Evolutionary conservation across 2,797 vertebrate genomes (phyloP).

Genomic region (Acanthiza pusilla): DNA sequence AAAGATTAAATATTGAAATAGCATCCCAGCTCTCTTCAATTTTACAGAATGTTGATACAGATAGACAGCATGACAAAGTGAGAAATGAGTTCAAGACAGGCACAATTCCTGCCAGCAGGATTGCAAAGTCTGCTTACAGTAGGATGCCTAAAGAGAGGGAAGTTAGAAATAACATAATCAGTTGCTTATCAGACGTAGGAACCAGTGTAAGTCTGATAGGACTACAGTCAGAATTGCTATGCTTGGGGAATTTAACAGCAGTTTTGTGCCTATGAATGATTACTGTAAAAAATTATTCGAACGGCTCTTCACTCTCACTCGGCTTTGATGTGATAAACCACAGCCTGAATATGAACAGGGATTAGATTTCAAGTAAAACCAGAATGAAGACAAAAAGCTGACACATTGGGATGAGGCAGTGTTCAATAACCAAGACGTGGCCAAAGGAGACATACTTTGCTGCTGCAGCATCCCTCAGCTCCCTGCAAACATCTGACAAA

Average conservation of each 20-base stretch:
- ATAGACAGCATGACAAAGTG: background rate
- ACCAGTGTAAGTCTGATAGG: background rate
- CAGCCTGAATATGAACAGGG: background rate
- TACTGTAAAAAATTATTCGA: background rate
- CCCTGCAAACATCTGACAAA: background rate
- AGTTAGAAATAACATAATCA: background rate
- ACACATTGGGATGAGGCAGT: background rate
- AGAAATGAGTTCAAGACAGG: background rate
- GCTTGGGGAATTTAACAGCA: background rate
- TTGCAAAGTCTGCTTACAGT: background rate
- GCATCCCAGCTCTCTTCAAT: background rate
- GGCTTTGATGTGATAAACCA: background rate
- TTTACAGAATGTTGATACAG: background rate
- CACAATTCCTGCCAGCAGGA: background rate
- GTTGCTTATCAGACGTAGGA: background rate
- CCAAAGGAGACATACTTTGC: background rate
- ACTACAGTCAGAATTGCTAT: background rate
- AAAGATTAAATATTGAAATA: conserved; percentile 25
- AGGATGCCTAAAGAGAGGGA: background rate
- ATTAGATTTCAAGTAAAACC: background rate
- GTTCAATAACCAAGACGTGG: background rate
- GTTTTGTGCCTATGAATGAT: background rate
- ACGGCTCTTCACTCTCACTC: background rate
- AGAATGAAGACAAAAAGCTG: background rate
- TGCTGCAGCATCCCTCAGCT: background rate